Base-by-base conservation (phyloP, 2,888 invertebrate species). In the Limnephilus auricula region DNA sequence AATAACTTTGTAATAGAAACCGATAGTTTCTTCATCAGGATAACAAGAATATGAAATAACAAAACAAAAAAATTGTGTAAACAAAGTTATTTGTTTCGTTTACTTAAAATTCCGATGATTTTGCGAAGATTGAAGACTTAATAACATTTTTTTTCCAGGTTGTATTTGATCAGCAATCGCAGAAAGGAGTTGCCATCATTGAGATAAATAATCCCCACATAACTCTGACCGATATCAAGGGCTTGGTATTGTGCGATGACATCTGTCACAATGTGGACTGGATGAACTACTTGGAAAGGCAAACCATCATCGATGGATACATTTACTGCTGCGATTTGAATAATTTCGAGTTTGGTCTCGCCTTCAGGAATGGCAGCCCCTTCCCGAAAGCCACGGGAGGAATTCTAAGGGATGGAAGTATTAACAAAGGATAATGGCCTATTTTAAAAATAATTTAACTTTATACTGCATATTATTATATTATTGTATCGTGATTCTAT, bases 321-420 rank as follows among this genome's bases (percentile, higher is more conserved):
- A 90, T 92, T 40, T 93, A 92, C 83, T 93, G 93, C 86, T 93
- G 93, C 90, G 93, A 93, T 90, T 90, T 93, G 15, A 90, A 90
- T 37, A 92, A 93, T 89, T 93, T 93, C 84, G 93, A 93, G 89
- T 92, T 92, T 83, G 92, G 92, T 6, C 92, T 93, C 86, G 93
- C 92, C 31, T 92, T 93, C 79, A 93, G 92, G 65, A 65, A 65
- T 65, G 91, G 85, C 45, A 93, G 93, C 89, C 93, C 93, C 13
- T 93, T 93, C 92, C 93, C 93, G 0, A 91, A 32, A 83, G 91
- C 92, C 30, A 84, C 91, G 10, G 93, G 93, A 13, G 92, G 92
- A n/a, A 92, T 93, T 50, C 89, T 93, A 82, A 87, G 93, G 30
- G 93, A 93, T 84, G 92, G 91, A 12, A 92, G 50, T 37, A 86